Base-by-base conservation (phyloP, 1,140 invertebrate genomes). In the Caerostris extrusa region DNA sequence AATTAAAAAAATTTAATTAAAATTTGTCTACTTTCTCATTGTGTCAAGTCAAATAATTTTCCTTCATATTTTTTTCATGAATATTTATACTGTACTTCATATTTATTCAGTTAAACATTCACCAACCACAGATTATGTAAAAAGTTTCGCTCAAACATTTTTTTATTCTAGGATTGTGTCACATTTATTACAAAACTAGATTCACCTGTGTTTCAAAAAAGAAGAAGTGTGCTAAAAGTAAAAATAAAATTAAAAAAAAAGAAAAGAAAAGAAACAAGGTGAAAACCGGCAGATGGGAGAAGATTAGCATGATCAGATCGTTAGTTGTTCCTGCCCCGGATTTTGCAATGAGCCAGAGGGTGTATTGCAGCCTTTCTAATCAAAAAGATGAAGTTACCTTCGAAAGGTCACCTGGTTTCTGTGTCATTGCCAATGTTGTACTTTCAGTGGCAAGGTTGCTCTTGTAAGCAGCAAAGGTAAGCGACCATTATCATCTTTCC, bases 331-430 rank as follows among this genome's bases (percentile, higher is more conserved):
- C 8, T 71, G 61, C 71, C 34, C 87, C 67, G 67, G 87, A 90
- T 90, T 71, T 19, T 57, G 7, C 0, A 55, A 17, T 3, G 53
- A 19, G 50, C 87, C 67, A 7, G 53, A 90, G 87, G 87, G 50
- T 56, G n/a, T 56, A 34, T 87, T 14, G n/a, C 34, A 60, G 57
- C 85, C 82, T 85, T 85, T 55, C 57, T 61, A 14, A 12, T 53
- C 14, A 61, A 64, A 64, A 82, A 83, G 12, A 64, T 8, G 19
- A n/a, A 60, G 85, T 55, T 87, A 50, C n/a, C 87, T 67, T 10
- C 53, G 5, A 58, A 71, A 90, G 87, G 87, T 90, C 64, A 90
- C 17, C 60, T 90, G 64, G 87, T 90, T 58, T 90, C 56, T 50
- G 87, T 71, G 87, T 90, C 87, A 90, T 12, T 90, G 64, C 56